A percentile compares a stretch with the other conserved stretches of the same genome.
These are phyloP conservation scores for Anthrax anthrax DNA, from an alignment of 2,888 invertebrate species.

Conservation along the genomic window DNA sequence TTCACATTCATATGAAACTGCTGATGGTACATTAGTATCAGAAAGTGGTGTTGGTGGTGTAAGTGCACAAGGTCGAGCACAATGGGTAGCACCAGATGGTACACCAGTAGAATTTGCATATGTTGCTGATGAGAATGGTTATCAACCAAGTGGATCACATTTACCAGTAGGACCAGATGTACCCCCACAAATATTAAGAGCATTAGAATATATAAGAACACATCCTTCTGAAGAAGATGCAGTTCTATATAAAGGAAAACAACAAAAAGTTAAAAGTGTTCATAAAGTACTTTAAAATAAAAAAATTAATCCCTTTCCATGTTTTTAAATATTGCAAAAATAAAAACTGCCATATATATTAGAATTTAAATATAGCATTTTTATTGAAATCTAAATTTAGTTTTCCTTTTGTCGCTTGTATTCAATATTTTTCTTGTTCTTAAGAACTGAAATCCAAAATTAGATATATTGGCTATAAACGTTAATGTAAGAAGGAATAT, in stretches of 20 bases:
- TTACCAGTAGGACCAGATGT: constrained; percentile 23
- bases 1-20: constrained; percentile 17
- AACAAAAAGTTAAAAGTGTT: no score
- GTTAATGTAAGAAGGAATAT: no score
- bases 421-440: no score
- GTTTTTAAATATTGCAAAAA: no score
- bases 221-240: constrained; percentile 16
- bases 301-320: no score
- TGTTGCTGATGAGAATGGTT: constrained; percentile 24
- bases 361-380: no score
- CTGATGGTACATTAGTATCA: constrained; percentile 17
- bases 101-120: constrained; percentile 19
- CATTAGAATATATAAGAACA: constrained; percentile 22
- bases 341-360: no score
- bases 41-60: constrained; percentile 23
- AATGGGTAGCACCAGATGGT: constrained; percentile 24
- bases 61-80: constrained; percentile 20
- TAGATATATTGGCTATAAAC: no score
- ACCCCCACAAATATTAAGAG: constrained; percentile 20
- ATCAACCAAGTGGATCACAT: constrained; percentile 18
- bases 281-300: no score
- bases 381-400: no score
- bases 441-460: no score
- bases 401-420: no score
- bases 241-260: neutral